Evolutionary conservation across 2,888 invertebrate genomes (phyloP), one percentile per base, ranked within the genome.

Genomic region (Theodoxus fluviatilis): DNA sequence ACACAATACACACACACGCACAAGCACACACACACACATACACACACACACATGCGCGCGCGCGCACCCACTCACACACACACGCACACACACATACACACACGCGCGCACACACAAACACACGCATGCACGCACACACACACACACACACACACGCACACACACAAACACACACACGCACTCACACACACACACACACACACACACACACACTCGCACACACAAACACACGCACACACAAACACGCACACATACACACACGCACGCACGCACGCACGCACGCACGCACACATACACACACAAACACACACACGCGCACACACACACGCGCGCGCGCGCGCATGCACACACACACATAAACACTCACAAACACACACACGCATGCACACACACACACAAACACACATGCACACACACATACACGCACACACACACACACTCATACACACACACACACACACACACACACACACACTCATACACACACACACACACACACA

Each of bases 171-270:
- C 52, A 18, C 52, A 52, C 52, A 52, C 52, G 25, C 52, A 52
- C 52, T 22, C 52, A 52, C 52, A 57, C 57, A 57, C 57, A 57
- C 57, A 57, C 57, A 57, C 31, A 57, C 57, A 57, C 31, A 57
- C 57, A 31, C 57, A 57, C 57, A 57, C 57, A 57, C 57, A 31
- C 57, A 57, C 31, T 31, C 25, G 15, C 57, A 57, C 57, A 25
- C 31, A 57, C 57, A 25, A 28, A 1, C 57, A 57, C 57, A 57
- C 57, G 12, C 57, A 57, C 25, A n/a, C 25, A 18, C 18, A 9
- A n/a, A 52, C 52, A 52, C 52, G 25, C 7, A 4, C 52, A 18
- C 52, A 4, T 25, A 4, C 12, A 31, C 31, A 31, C 25, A 15
- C 31, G 55, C 25, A 7, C 31, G 25, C 25, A 31, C 31, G 25